Percentiles rank a stretch among this genome's conserved stretches.
Evolutionary conservation across 1,140 invertebrate species (phyloP).

Genomic region (Hydropsyche tenuis): DNA sequence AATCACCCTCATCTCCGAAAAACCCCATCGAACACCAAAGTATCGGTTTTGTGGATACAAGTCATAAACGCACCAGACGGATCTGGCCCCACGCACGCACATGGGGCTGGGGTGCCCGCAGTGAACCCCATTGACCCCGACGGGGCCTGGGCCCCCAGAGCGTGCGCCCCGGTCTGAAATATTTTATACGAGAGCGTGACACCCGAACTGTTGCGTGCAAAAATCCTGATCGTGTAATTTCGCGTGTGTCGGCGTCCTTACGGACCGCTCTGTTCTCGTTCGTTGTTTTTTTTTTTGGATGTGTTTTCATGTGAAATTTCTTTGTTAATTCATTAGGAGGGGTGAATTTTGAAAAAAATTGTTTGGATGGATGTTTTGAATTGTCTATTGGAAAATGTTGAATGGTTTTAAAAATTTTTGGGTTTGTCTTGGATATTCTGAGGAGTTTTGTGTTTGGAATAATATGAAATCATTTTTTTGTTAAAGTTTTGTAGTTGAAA

Average conservation of each 20-base stretch:
- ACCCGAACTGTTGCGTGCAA: slow-evolving; percentile 34
- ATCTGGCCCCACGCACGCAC: neutral
- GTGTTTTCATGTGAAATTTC: too few species aligned
- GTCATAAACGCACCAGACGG: neutral
- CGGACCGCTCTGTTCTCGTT: neutral
- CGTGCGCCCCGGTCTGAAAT: slow-evolving; percentile 11
- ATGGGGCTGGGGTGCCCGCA: neutral
- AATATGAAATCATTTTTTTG: too few species aligned
- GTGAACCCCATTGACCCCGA: neutral
- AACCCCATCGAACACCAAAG: neutral
- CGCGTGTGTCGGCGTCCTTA: slow-evolving; percentile 24
- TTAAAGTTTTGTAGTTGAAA: too few species aligned
- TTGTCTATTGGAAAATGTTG: too few species aligned
- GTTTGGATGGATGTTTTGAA: too few species aligned
- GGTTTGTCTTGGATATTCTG: too few species aligned
- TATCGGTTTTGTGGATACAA: slow-evolving; percentile 12
- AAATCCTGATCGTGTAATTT: slow-evolving; percentile 37
- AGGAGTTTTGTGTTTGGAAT: too few species aligned
- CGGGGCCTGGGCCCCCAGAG: neutral
- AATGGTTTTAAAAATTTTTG: too few species aligned
- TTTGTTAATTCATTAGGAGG: too few species aligned
- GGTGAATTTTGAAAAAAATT: too few species aligned
- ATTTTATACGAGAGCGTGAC: slow-evolving; percentile 30
- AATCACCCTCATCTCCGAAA: too few species aligned
- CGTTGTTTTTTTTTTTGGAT: neutral